phyloP scores from a whole-genome alignment of 2,113 vertebrate genomes.

The Ptilorrhoa leucosticta region DNA sequence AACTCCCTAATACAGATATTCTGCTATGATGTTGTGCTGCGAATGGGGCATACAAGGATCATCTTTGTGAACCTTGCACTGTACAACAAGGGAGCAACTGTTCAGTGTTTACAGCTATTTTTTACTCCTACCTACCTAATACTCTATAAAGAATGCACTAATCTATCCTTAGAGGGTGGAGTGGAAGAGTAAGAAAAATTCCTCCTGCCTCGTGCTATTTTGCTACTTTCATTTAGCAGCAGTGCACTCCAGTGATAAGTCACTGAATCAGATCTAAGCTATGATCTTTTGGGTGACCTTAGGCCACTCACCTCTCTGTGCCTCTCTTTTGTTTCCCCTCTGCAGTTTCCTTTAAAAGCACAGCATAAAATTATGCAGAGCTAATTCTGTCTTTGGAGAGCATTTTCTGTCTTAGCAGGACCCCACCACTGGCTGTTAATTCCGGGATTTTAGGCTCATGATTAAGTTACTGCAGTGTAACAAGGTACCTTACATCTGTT shows the following conservation, averaged over 20 bases:
- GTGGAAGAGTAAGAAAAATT: not conserved
- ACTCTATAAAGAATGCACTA: not conserved
- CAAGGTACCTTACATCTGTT: slow-evolving; percentile 31
- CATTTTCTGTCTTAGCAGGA: not conserved
- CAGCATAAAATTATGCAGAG: not conserved
- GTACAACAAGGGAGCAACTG: not conserved
- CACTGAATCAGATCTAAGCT: not conserved
- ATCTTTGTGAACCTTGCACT: not conserved
- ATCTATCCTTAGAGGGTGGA: not conserved
- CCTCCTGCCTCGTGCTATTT: not conserved
- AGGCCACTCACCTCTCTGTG: not conserved
- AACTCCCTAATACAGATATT: not conserved
- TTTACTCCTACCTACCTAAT: not conserved
- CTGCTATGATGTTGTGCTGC: not conserved
- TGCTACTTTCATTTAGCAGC: not conserved
- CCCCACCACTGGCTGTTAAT: not conserved
- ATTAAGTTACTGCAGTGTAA: slow-evolving; percentile 33
- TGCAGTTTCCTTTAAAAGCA: not conserved
- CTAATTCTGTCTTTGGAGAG: not conserved
- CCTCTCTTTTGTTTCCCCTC: not conserved
- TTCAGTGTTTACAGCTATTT: not conserved
- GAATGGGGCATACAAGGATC: not conserved
- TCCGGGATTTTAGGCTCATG: not conserved
- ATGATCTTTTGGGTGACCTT: not conserved
- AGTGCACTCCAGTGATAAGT: not conserved